Evolutionary conservation across 2,113 vertebrate genomes (phyloP), one percentile per base, ranked within the genome.

Genomic region (Tychaedon coryphoeus): DNA sequence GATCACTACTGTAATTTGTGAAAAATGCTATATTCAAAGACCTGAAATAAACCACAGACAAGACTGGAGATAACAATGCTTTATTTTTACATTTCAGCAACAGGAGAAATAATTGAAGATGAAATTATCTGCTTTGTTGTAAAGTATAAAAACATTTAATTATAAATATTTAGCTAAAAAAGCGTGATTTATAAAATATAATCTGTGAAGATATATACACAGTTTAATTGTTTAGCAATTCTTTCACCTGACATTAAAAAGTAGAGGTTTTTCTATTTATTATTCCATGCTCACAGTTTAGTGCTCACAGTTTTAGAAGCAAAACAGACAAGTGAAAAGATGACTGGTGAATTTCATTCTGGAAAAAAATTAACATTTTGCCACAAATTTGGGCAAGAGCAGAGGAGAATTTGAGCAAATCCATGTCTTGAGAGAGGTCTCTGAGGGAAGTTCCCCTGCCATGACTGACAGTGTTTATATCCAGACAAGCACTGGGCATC

Each of bases 131-230:
- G 93, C 91, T 97, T 97, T 95, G 80, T 97, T 95, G 81, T 93
- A 93, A 97, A 96, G 97, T 97, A 97, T 95, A 97, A 97, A 97
- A 97, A 92, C 92, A 91, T 96, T 96, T 97, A 95, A 96, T 97
- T 97, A 98, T 98, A 98, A 98, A 98, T 98, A 98, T 73, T 92
- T 95, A 53, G 48, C 90, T 95, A 96, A 93, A 96, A 96, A 97
- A 91, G 95, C 93, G 72, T 97, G 96, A 97, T 95, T 96, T 97
- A 97, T 94, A 95, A 95, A 91, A 78, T 96, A 97, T 97, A 96
- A 96, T 90, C 47, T 97, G 81, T 91, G 95, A 93, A 94, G 88
- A 94, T 96, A 96, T 96, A 96, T 74, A 96, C 88, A 97, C 72
- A 82, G 88, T 93, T 96, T 93, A 91, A 96, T 95, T 34, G 38